Conservation (phyloP, 2,113 vertebrate species). For the Istiophorus platypterus region DNA sequence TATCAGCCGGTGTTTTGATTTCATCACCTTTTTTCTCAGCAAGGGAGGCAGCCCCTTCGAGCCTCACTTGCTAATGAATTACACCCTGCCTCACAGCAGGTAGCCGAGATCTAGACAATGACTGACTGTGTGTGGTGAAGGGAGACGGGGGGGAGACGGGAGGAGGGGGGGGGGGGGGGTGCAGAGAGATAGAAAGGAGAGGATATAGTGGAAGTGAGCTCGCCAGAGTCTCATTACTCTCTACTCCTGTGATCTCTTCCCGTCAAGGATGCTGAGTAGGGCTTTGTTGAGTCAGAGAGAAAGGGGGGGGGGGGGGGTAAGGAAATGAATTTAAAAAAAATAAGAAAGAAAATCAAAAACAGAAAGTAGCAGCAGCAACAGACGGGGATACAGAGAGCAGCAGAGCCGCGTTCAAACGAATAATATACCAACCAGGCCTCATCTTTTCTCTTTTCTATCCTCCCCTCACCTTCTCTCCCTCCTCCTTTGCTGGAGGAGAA, state of each 20-base stretch:
- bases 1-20: slow-evolving; percentile 69
- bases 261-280: slow-evolving; percentile 78
- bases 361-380: slow-evolving; percentile 24
- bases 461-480: background rate
- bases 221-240: slow-evolving; percentile 77
- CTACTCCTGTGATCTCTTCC: slow-evolving; percentile 75
- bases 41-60: slow-evolving; percentile 56
- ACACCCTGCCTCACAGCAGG: slow-evolving; percentile 75
- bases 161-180: slow-evolving; percentile 21
- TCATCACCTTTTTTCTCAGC: slow-evolving; percentile 58
- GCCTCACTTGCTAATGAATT: slow-evolving; percentile 79
- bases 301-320: slow-evolving; percentile 28
- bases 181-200: slow-evolving; percentile 45
- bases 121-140: slow-evolving; percentile 68
- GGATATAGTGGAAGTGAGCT: slow-evolving; percentile 69
- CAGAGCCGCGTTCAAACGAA: slow-evolving; percentile 55
- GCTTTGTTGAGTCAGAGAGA: slow-evolving; percentile 75
- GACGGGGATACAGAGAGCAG: slow-evolving; percentile 44
- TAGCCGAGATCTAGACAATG: slow-evolving; percentile 71
- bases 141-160: slow-evolving; percentile 10
- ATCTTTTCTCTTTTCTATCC: slow-evolving; percentile 37
- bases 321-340: slow-evolving; percentile 35
- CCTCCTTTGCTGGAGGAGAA: slow-evolving; percentile 49
- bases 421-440: slow-evolving; percentile 63
- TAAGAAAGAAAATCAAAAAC: slow-evolving; percentile 30